Percentiles rank a stretch among this genome's conserved stretches.
Conservation (phyloP, 2,888 invertebrate genomes). For the Achlya flavicornis region DNA sequence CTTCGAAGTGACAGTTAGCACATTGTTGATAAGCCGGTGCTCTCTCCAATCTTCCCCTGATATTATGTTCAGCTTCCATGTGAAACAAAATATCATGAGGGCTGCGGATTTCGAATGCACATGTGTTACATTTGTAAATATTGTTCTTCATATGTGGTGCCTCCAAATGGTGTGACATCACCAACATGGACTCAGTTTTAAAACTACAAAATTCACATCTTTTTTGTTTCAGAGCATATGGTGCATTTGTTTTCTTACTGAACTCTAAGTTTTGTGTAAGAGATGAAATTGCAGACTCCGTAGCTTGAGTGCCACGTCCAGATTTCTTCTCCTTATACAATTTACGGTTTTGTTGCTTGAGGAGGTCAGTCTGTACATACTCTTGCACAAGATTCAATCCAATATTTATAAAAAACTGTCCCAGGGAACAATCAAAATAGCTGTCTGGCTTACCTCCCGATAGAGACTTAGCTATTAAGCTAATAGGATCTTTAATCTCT, state of each 20-base stretch:
- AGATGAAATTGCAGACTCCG: slow-evolving; percentile 92
- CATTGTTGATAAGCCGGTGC: slow-evolving; percentile 97
- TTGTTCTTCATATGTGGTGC: slow-evolving; percentile 96
- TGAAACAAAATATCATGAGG: slow-evolving; percentile 96
- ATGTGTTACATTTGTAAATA: slow-evolving; percentile 94
- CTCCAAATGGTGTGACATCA: slow-evolving; percentile 95
- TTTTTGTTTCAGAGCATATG: slow-evolving; percentile 90
- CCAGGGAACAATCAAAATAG: slow-evolving; percentile 94
- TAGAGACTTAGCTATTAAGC: slow-evolving; percentile 68
- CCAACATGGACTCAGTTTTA: slow-evolving; percentile 93
- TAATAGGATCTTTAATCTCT: slow-evolving; percentile 76
- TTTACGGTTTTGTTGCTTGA: slow-evolving; percentile 94
- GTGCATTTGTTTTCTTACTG: slow-evolving; percentile 94
- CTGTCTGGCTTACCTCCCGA: slow-evolving; percentile 84
- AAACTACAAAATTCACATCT: slow-evolving; percentile 96
- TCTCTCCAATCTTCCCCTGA: slow-evolving; percentile 93
- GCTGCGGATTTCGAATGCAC: slow-evolving; percentile 92
- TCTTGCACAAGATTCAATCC: slow-evolving; percentile 97
- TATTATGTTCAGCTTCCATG: slow-evolving; percentile 96
- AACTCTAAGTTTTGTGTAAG: slow-evolving; percentile 93
- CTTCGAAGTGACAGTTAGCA: slow-evolving; percentile 97
- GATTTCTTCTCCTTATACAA: slow-evolving; percentile 87
- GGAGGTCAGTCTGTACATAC: slow-evolving; percentile 94
- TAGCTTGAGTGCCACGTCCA: slow-evolving; percentile 87
- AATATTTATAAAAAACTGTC: slow-evolving; percentile 96